Base-by-base conservation (phyloP, 2,888 invertebrate genomes). In the Gibbula magus region DNA sequence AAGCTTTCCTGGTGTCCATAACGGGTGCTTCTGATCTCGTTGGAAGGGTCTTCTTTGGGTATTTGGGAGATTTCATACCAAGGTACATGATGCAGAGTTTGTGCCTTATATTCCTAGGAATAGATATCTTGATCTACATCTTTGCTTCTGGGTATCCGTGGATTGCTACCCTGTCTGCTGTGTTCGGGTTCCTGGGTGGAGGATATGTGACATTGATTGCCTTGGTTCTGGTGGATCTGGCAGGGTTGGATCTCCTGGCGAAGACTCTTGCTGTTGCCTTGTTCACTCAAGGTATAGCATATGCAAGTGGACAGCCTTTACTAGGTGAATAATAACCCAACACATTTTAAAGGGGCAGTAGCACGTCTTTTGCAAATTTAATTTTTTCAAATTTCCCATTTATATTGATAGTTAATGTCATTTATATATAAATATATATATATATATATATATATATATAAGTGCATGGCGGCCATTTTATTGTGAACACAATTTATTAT, bases 121-220 rank as follows among this genome's bases (percentile, higher is more conserved):
- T 88, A 16, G 79, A 86, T 74, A 87, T 89, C 1, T 77, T 88
- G 2, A 53, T 86, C 5, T 87, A 88, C 67, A 77, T 82, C 7
- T 85, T 86, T 73, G 87, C 88, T 0, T 54, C 83, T 20, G 67
- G 61, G 0, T 89, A 86, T 54, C 81, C 81, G 81, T 83, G 86
- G 83, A 84, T 89, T 84, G 84, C 84, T 0, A 22, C 89, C 8
- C 89, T 85, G 77, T 86, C 86, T 39, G 86, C 84, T 22, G 45
- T 89, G 75, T 90, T 89, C 80, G 90, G 90, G n/a, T 87, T 89
- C 74, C 84, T 88, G 25, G 90, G 90, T 10, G 90, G 90, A 5
- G 85, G 83, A 16, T 89, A 87, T 80, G 88, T 89, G 16, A 84
- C 87, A 4, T 81, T 89, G 52, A 84, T 86, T 53, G 84, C 86